Percentiles rank a stretch among this genome's conserved stretches.
These are phyloP conservation scores for Larimichthys polyactis DNA, from an alignment of 2,113 vertebrate genomes.

Conservation along the genomic window DNA sequence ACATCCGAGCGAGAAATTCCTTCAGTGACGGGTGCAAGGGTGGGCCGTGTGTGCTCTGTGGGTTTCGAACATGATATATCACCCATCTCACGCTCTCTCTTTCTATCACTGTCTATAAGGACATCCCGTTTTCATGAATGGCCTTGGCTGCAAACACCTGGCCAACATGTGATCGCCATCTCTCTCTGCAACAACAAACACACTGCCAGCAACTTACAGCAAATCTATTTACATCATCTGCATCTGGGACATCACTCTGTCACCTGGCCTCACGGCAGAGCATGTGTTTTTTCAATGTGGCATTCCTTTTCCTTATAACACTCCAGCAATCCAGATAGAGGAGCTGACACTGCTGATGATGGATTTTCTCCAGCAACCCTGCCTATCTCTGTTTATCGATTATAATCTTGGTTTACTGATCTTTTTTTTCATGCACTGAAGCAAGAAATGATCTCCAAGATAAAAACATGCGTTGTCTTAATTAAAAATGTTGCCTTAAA, in stretches of 20 bases:
- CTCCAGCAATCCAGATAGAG: conserved; percentile 17
- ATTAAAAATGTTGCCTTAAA: neutral
- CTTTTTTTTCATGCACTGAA: neutral
- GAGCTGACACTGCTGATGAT: conserved; percentile 41
- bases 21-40: conserved; percentile 19
- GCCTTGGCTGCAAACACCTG: conserved; percentile 32
- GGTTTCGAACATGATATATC: conserved; percentile 6
- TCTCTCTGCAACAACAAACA: neutral
- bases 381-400: conserved; percentile 4
- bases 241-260: conserved; percentile 1
- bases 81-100: conserved; percentile 5
- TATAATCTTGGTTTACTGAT: neutral
- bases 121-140: conserved; percentile 32
- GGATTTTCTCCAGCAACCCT: conserved; percentile 14
- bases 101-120: neutral
- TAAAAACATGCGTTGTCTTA: neutral
- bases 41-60: neutral
- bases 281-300: neutral
- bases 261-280: conserved; percentile 15
- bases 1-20: conserved; percentile 65
- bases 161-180: conserved; percentile 14
- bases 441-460: neutral
- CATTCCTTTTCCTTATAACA: conserved; percentile 17
- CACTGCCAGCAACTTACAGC: neutral
- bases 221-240: neutral